Evolutionary conservation across 2,888 invertebrate genomes (phyloP), one percentile per base, ranked within the genome.

Genomic region (Megalurothrips usitatus): DNA sequence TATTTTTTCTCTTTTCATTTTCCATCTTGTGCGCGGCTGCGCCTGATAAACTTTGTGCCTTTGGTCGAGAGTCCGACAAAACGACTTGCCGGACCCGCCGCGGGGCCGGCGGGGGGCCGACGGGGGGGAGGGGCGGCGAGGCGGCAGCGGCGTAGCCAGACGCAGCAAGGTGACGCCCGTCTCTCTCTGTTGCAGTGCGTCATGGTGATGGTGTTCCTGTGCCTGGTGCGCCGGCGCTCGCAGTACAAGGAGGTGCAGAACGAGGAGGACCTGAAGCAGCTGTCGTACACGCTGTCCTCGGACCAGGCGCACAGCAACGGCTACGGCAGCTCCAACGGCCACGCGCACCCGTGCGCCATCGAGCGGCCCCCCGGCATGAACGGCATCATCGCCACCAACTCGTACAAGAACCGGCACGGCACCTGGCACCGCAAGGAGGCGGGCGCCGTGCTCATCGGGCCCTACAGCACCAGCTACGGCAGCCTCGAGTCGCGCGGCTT

Each of bases 301-400:
- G 83, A 81, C 80, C 81, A 83, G 79, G 68, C 68, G 68, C 58
- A 68, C 82, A 48, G 78, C 80, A 52, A 43, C 34, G 80, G 79
- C 78, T 81, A 82, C 63, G 68, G 68, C 68, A 23, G 23, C 34
- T 82, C 78, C 49, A 79, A 78, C 79, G 78, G 81, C 23, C 81
- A 81, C 49, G 79, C 52, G 23, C 75, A 48, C 68, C 47, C 43
- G 14, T 23, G 80, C 49, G 23, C 91, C 81, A 91, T 92, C 84
- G 93, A 93, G 85, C 89, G 92, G 63, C 92, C 92, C 0, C 91
- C 91, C n/a, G 93, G 90, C 80, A 92, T 93, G 92, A 92, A 92
- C 88, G 93, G 93, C 82, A 88, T 93, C 82, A 92, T 94, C 82
- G 92, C 92, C 0, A 93, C 93, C 88, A 93, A 92, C 86, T 93